Evolutionary conservation across 2,113 vertebrate species (phyloP).

Genomic region (Mormyrus lacerda): DNA sequence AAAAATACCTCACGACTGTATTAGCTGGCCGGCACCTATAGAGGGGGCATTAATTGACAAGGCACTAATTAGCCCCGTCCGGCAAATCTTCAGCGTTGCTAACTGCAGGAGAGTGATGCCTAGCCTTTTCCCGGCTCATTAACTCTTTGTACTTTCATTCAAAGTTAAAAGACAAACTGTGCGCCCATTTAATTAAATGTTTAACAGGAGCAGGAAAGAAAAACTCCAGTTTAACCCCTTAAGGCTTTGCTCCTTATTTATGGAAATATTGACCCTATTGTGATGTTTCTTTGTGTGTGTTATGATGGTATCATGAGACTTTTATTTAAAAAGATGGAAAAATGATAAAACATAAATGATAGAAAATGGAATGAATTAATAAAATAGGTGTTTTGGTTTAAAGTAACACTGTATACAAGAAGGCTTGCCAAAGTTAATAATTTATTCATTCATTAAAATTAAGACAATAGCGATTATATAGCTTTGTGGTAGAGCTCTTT

Average conservation of each 20-base stretch:
- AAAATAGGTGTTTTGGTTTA: background rate
- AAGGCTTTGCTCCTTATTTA: slow-evolving; percentile 3
- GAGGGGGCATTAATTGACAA: slow-evolving; percentile 29
- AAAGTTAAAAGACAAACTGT: slow-evolving; percentile 29
- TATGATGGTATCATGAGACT: background rate
- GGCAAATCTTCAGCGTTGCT: slow-evolving; percentile 13
- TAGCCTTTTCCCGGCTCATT: slow-evolving; percentile 19
- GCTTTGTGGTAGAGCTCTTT: background rate
- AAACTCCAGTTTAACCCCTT: slow-evolving; percentile 27
- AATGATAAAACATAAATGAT: background rate
- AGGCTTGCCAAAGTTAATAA: background rate
- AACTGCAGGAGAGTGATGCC: slow-evolving; percentile 17
- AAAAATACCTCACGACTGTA: slow-evolving; percentile 37
- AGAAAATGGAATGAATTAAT: background rate
- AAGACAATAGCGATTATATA: background rate
- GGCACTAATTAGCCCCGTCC: slow-evolving; percentile 27
- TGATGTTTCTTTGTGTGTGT: slow-evolving; percentile 22
- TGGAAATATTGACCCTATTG: background rate
- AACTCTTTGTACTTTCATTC: slow-evolving; percentile 12
- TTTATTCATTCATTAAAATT: background rate
- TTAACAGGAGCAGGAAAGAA: slow-evolving; percentile 1
- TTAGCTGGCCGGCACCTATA: slow-evolving; percentile 19
- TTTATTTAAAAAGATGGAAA: background rate
- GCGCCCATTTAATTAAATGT: slow-evolving; percentile 21
- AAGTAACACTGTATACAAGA: background rate